Percentiles rank a stretch among this genome's conserved stretches.
Conservation (phyloP, 2,113 vertebrate genomes). For the Aldabrachelys gigantea region DNA sequence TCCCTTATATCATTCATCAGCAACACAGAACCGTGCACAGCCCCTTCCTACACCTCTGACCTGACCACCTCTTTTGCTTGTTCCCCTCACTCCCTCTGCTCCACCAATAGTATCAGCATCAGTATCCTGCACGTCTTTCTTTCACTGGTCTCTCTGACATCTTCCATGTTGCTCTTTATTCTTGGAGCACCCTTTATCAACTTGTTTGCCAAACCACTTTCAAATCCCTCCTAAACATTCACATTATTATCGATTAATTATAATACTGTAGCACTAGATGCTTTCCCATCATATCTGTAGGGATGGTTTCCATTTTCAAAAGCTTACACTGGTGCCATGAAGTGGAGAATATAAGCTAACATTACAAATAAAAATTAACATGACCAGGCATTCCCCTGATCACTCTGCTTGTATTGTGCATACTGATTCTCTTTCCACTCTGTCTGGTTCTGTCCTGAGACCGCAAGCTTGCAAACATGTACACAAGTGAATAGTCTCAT, state of each 20-base stretch:
- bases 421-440: neutral
- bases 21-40: neutral
- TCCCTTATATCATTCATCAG: neutral
- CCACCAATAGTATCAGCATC: neutral
- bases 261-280: neutral
- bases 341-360: neutral
- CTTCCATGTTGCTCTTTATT: neutral
- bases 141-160: neutral
- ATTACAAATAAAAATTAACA: neutral
- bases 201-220: neutral
- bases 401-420: neutral
- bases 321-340: neutral
- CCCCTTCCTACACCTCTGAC: neutral
- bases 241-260: neutral
- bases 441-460: neutral
- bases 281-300: neutral
- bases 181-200: neutral
- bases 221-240: neutral
- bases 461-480: neutral
- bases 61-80: neutral
- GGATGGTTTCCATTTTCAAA: neutral
- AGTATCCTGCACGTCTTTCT: neutral
- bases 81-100: neutral
- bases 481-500: neutral
- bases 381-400: neutral